Percentiles rank a stretch among this genome's conserved stretches.
These are phyloP conservation scores for Urophycis tenuis DNA, from an alignment of 2,797 vertebrate genomes.

Conservation along the genomic window DNA sequence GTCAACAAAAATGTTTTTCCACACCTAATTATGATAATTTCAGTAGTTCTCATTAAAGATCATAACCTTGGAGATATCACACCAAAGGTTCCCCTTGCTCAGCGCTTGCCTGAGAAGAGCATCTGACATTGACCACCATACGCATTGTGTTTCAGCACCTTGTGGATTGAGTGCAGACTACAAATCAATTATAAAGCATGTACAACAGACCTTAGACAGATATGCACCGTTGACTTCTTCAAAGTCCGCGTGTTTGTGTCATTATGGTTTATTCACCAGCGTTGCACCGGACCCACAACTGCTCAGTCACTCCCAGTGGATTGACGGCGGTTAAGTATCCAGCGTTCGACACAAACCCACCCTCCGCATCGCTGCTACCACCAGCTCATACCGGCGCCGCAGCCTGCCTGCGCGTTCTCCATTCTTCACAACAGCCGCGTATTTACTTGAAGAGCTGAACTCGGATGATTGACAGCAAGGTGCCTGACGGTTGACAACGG, in stretches of 20 bases:
- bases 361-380: not conserved
- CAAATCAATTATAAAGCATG: too few species aligned
- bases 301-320: not conserved
- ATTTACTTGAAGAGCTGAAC: not conserved
- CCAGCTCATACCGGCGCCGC: not conserved
- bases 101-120: not conserved
- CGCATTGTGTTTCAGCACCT: not conserved
- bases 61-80: too few species aligned
- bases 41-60: too few species aligned
- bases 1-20: too few species aligned
- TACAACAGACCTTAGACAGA: too few species aligned
- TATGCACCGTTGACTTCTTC: not conserved
- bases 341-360: not conserved
- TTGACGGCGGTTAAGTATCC: not conserved
- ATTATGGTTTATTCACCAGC: not conserved
- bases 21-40: too few species aligned
- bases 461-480: conserved; percentile 47
- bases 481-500: conserved; percentile 12
- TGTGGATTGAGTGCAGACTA: not conserved
- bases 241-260: not conserved
- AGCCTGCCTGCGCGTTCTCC: not conserved
- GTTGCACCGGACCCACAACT: not conserved
- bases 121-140: not conserved
- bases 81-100: not conserved
- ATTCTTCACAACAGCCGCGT: not conserved